These are phyloP conservation scores for Hycleus phaleratus DNA, from an alignment of 1,140 invertebrate species.

Conservation along the genomic window DNA sequence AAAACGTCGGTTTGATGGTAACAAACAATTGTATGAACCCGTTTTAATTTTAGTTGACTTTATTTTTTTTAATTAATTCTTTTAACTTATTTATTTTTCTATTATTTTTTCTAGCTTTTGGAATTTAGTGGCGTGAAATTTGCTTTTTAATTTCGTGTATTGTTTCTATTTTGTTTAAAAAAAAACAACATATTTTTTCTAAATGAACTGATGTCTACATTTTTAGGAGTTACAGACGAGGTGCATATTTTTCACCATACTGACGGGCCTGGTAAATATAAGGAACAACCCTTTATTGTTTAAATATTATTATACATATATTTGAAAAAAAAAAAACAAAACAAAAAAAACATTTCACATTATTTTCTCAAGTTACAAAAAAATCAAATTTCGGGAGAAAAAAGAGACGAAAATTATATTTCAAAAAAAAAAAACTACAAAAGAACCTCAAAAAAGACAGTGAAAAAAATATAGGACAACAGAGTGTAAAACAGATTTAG, in stretches of 20 bases:
- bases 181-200: conserved; percentile 9
- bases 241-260: conserved; percentile 39
- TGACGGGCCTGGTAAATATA: conserved; percentile 26
- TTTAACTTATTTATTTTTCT: background rate
- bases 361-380: conserved; percentile 14
- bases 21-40: no score
- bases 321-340: conserved; percentile 12
- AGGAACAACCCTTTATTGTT: conserved; percentile 11
- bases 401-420: conserved; percentile 11
- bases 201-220: conserved; percentile 32
- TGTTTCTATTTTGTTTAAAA: conserved; percentile 31
- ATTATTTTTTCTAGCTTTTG: conserved; percentile 11
- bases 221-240: conserved; percentile 41
- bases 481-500: background rate
- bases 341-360: background rate
- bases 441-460: background rate
- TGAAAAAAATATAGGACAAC: conserved; percentile 10
- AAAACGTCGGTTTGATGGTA: no score
- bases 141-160: conserved; percentile 15
- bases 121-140: conserved; percentile 8
- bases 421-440: conserved; percentile 4
- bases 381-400: conserved; percentile 17
- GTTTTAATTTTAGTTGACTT: no score
- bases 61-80: no score
- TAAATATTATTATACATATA: conserved; percentile 8